Percentiles rank a stretch among this genome's conserved stretches.
These are phyloP conservation scores for Ophraella communa DNA, from an alignment of 2,888 invertebrate genomes.

Conservation along the genomic window DNA sequence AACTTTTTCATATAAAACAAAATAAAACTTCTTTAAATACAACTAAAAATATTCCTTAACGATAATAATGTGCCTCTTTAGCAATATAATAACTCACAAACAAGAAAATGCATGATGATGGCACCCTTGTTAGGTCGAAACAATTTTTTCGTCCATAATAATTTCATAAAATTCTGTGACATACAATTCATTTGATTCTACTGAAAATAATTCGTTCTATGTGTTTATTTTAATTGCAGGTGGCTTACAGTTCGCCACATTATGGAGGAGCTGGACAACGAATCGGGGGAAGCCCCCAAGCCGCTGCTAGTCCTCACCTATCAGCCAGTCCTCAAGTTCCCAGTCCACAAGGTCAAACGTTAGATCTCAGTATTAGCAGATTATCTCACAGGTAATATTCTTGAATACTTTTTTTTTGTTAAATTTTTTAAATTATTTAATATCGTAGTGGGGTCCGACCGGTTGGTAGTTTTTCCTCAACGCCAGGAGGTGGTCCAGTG, in stretches of 20 bases:
- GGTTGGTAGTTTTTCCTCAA: conserved; percentile 54
- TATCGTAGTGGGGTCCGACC: conserved; percentile 68
- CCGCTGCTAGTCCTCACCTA: conserved; percentile 83
- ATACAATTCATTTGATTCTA: not conserved
- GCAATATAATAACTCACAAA: too few species aligned
- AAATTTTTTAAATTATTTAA: too few species aligned
- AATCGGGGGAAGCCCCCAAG: conserved; percentile 81
- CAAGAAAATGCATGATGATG: too few species aligned
- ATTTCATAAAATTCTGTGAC: too few species aligned
- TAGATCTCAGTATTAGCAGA: conserved; percentile 87
- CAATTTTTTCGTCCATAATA: too few species aligned
- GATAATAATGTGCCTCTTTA: too few species aligned
- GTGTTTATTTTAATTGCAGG: conserved; percentile 60
- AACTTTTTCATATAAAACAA: too few species aligned
- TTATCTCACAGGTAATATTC: conserved; percentile 87
- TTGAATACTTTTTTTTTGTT: too few species aligned
- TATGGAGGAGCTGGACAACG: conserved; percentile 69
- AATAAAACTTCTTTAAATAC: too few species aligned
- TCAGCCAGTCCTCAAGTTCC: conserved; percentile 89
- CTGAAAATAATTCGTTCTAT: not conserved
- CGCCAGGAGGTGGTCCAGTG: conserved; percentile 44
- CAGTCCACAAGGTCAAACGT: conserved; percentile 88
- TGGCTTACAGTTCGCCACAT: conserved; percentile 78
- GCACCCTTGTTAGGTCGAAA: too few species aligned
- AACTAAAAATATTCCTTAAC: too few species aligned